Base-by-base conservation (phyloP, 35 echinoderm and acorn worm genomes). In the Acanthaster planci region DNA sequence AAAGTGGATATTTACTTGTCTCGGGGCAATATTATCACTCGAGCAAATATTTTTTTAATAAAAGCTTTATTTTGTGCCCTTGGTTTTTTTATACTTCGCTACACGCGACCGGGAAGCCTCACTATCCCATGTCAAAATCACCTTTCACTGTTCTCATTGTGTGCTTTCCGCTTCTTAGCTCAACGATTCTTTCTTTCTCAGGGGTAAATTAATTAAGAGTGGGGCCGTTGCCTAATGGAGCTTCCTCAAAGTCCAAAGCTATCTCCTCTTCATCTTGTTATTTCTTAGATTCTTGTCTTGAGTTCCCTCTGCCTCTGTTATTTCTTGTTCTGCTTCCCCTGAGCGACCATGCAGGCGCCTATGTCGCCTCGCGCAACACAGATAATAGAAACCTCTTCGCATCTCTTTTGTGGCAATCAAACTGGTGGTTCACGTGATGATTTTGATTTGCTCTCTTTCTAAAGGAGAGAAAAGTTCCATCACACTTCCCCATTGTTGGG, bases 341-440 rank as follows among this genome's bases (percentile, higher is more conserved):
- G 29, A 35, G n/a, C 18, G 9, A 72, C 64, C 14, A 72, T 19
- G 26, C 64, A 72, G 34, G 34, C 18, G 64, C 21, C 34, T 72
- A 14, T 26, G 34, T 72, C 64, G 26, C 64, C 64, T 72, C 14
- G 23, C 34, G 64, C 64, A 72, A 34, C 64, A 35, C 18, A 47
- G 42, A 47, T 47, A 72, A 72, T 60, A 72, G 34, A 72, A 15
- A 72, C 64, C 64, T 16, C 57, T 60, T 15, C 64, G n/a, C 64
- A 34, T 34, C 64, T 14, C 14, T 72, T 60, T 60, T 9, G 26
- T 72, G 26, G 1, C 64, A 34, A 26, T 72, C 64, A 72, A 72
- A 72, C 64, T 34, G 64, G 64, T 72, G 64, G 64, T 72, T 72
- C 64, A 72, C 64, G 29, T 72, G 64, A 72, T 72, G 64, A 72